Conservation (phyloP, 1,140 invertebrate species). For the Conus betulinus region DNA sequence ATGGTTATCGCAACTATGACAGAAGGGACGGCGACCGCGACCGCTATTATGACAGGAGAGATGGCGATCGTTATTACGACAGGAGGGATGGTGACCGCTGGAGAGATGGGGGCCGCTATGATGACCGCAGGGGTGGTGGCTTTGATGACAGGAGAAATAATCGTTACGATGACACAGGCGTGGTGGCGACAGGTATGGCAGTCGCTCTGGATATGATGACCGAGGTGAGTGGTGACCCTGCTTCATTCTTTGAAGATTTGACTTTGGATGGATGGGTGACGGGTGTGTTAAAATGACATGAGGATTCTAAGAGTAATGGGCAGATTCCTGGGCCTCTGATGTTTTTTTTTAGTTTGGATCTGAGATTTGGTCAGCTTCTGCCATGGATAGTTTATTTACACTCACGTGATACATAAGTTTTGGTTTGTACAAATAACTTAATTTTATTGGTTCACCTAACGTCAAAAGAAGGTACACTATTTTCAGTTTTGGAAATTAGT, state of each 20-base stretch:
- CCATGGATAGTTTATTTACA: no score
- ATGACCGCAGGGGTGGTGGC: constrained; percentile 59
- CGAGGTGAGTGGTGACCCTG: constrained; percentile 26
- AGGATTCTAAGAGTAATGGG: no score
- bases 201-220: constrained; percentile 46
- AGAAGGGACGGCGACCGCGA: constrained; percentile 59
- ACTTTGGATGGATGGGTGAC: no score
- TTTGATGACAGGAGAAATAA: constrained; percentile 28
- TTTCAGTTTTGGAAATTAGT: no score
- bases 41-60: constrained; percentile 70
- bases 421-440: no score
- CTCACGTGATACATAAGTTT: no score
- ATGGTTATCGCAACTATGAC: constrained; percentile 70
- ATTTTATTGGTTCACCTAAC: no score
- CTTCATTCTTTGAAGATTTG: neutral
- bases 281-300: no score
- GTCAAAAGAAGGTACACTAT: no score
- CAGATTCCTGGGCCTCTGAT: no score
- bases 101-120: constrained; percentile 71
- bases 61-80: constrained; percentile 72
- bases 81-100: constrained; percentile 66
- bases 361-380: no score
- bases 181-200: constrained; percentile 41
- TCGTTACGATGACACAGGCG: constrained; percentile 39
- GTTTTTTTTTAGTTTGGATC: no score